Conservation (phyloP, 1,140 invertebrate genomes). For the Psilanteris sp. region DNA sequence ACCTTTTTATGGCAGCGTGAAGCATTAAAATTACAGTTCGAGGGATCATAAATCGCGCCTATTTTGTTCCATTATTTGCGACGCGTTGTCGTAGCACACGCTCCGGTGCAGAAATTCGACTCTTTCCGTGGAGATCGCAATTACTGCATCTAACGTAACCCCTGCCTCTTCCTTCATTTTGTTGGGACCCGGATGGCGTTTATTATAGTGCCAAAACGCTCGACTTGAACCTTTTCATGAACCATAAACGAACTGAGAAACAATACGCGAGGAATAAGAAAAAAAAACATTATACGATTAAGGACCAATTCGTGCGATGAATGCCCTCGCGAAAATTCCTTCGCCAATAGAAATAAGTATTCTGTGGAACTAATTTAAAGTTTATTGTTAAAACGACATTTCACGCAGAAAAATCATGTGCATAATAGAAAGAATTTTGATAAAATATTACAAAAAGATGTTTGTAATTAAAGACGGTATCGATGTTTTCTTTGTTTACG, state of each 20-base stretch:
- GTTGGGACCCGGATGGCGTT: constrained; percentile 24
- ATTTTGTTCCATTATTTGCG: constrained; percentile 51
- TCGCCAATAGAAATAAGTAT: too few species aligned
- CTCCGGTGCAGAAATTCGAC: constrained; percentile 36
- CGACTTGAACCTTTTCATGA: constrained; percentile 43
- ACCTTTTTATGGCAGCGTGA: constrained; percentile 24
- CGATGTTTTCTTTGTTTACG: too few species aligned
- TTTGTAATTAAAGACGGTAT: too few species aligned
- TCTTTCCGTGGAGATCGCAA: constrained; percentile 35
- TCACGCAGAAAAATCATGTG: too few species aligned
- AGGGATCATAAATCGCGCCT: constrained; percentile 45
- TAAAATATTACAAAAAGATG: too few species aligned
- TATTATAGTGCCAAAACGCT: constrained; percentile 48
- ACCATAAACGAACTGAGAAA: constrained; percentile 41
- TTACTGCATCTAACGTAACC: constrained; percentile 29
- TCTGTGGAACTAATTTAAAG: too few species aligned
- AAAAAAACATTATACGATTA: constrained; percentile 26
- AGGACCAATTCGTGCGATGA: constrained; percentile 2
- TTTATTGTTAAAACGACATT: too few species aligned
- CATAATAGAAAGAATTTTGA: too few species aligned
- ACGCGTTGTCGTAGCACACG: constrained; percentile 36
- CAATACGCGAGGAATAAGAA: constrained; percentile 20
- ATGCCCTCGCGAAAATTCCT: constrained; percentile 1
- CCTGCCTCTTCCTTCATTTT: constrained; percentile 6
- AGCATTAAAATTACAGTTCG: constrained; percentile 50